Base-by-base conservation (phyloP, 2,888 invertebrate species). In the Hirtodrosophila histrioides region DNA sequence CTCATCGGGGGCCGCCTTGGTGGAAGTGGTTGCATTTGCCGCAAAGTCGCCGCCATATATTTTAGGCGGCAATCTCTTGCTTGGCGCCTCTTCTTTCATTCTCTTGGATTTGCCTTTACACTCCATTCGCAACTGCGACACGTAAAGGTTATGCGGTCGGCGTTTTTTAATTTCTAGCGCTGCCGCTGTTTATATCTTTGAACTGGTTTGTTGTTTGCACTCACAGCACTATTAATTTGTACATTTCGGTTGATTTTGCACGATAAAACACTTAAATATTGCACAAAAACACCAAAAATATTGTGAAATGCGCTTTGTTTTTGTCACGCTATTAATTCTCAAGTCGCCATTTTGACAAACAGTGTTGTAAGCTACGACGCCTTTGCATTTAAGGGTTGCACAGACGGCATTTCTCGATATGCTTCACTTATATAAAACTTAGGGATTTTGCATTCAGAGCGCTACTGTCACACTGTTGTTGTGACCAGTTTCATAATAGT, bases 11-110 rank as follows among this genome's bases (percentile, higher is more conserved):
- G 84, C 80, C 39, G 86, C 78, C 75, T 85, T 88, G n/a, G 88
- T 86, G 51, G 89, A 85, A 29, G 89, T 90, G 49, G 81, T 68
- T 24, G 72, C 71, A 57, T 75, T 71, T 31, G 69, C 54, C 54
- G 69, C 74, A 63, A 51, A 72, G 46, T 77, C 80, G 64, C 87
- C 88, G 74, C 84, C 80, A 78, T 81, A 78, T 54, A 86, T 84
- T 90, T 90, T 90, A 90, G 90, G 89, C 89, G 89, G 89, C 90
- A 90, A 90, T 88, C 89, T 90, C 77, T 90, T 90, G 76, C 82
- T 88, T 86, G 89, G 88, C 90, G 90, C 89, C 88, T 90, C 90
- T 89, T 89, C 89, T 83, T 90, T 89, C 85, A 90, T 90, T 81
- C 81, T 89, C 76, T 81, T 81, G 62, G 79, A 53, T 72, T 82